Base-by-base conservation (phyloP, 2,113 vertebrate genomes). In the Pholis gunnellus region DNA sequence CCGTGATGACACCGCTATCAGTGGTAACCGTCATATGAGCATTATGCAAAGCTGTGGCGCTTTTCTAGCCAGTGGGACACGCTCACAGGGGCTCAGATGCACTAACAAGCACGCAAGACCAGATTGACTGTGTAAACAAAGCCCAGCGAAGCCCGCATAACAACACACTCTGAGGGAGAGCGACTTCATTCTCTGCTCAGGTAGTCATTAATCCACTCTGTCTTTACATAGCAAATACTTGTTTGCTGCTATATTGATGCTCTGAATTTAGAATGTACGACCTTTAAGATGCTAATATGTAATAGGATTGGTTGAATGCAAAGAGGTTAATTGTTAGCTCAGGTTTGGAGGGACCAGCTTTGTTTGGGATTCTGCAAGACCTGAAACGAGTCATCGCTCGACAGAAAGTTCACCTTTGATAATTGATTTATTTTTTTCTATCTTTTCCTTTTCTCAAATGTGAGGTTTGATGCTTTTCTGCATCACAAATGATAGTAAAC, bases 391-490 rank as follows among this genome's bases (percentile, higher is more conserved):
- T 64, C 13, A 38, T 38, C 1, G 2, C 2, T 27, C 0, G 5
- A 27, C 13, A 59, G n/a, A 40, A 42, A 59, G 44, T n/a, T n/a
- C 2, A 50, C 9, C 34, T 60, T 60, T 34, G 4, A 18, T 69
- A 17, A 34, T 42, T 20, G 20, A 57, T 42, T 31, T 6, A 44
- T 44, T 11, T 34, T 34, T 38, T 65, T 52, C 20, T 38, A 2
- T 50, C 8, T 31, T 69, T 50, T 13, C 50, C 25, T 15, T 25
- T 44, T 60, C 42, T 67, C 22, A 29, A 20, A 72, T 59, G 40
- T 48, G 64, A 68, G 40, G 31, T 63, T 76, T 65, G 3, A 60
- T 69, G 13, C 66, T 81, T 69, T 38, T 67, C 46, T 81, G 63
- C 72, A 34, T 82, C 38, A 50, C 44, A 48, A 50, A 78, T 38